A percentile compares a stretch with the other conserved stretches of the same genome.
Evolutionary conservation across 2,797 vertebrate genomes (phyloP).

Genomic region (Helarctos malayanus): DNA sequence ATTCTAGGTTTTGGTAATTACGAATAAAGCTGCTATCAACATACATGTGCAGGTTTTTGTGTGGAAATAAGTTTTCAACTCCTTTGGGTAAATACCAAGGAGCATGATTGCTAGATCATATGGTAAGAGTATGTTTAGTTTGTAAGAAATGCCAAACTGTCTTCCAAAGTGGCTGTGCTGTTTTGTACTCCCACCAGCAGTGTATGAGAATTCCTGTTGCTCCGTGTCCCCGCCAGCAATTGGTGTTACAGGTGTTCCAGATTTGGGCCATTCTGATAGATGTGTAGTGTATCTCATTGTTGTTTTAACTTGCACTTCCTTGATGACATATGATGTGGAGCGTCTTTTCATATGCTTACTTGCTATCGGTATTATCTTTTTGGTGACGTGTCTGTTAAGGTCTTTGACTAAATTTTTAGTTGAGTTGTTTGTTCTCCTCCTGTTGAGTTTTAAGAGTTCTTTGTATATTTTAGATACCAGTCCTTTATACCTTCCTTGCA

Average conservation of each 20-base stretch:
- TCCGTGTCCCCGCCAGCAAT: not conserved
- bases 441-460: not conserved
- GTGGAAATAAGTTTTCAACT: not conserved
- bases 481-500: not conserved
- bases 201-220: not conserved
- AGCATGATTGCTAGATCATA: not conserved
- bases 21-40: not conserved
- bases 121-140: not conserved
- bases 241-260: not conserved
- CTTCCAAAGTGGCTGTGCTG: not conserved
- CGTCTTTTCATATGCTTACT: not conserved
- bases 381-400: not conserved
- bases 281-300: not conserved
- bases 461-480: not conserved
- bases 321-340: not conserved
- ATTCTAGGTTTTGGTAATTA: not conserved
- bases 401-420: not conserved
- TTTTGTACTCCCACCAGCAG: not conserved
- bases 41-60: not conserved
- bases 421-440: not conserved
- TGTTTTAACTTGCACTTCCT: constrained; percentile 22
- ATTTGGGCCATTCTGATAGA: not conserved
- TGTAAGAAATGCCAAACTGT: constrained; percentile 53
- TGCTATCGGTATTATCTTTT: not conserved
- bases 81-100: constrained; percentile 29